Evolutionary conservation across 2,113 vertebrate species (phyloP).

Genomic region (Poecile atricapillus): DNA sequence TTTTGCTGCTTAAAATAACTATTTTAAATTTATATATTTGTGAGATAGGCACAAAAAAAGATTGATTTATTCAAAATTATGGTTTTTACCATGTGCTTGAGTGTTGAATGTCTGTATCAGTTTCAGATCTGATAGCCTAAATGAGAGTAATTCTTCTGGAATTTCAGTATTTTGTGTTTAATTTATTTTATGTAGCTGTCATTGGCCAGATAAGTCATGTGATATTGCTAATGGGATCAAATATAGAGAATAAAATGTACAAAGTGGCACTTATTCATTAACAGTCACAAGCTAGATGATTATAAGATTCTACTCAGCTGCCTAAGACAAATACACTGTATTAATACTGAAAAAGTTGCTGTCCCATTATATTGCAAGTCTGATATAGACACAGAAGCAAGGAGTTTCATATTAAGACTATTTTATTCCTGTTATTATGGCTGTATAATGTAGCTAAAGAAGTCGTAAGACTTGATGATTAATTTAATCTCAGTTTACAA

Average conservation of each 20-base stretch:
- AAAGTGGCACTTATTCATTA: conserved; percentile 6
- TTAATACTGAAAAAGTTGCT: not conserved
- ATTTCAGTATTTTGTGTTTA: not conserved
- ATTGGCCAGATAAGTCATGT: not conserved
- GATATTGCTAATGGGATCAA: not conserved
- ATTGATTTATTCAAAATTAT: not conserved
- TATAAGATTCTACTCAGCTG: not conserved
- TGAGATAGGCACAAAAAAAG: not conserved
- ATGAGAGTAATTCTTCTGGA: not conserved
- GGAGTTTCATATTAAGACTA: not conserved
- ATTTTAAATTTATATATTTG: not conserved
- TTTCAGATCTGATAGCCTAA: not conserved
- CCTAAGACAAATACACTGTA: not conserved
- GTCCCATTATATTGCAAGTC: not conserved
- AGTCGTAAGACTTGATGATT: not conserved
- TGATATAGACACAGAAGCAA: not conserved
- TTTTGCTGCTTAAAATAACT: not conserved
- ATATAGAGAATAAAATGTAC: not conserved
- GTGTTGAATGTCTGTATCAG: not conserved
- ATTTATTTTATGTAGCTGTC: not conserved
- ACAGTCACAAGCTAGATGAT: not conserved
- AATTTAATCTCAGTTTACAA: not conserved
- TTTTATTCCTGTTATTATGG: not conserved
- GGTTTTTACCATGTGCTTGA: not conserved
- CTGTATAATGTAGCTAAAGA: not conserved